phyloP scores from a whole-genome alignment of 2,797 vertebrate species.

The Gallinago solitaria region DNA sequence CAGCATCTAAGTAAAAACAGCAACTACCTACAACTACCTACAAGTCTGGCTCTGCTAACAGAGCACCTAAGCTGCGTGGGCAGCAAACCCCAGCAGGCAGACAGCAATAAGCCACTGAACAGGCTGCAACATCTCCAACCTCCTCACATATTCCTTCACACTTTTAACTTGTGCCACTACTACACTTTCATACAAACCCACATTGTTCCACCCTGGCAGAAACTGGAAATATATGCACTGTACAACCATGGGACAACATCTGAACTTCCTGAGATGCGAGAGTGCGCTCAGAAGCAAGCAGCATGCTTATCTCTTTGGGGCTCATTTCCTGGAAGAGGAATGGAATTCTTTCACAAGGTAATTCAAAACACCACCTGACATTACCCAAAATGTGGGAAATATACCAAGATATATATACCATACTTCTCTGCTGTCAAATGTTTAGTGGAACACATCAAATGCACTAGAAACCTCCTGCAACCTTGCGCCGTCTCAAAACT shows the following conservation, averaged over 20 bases:
- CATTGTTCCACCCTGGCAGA: neutral
- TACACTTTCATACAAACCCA: neutral
- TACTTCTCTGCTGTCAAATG: neutral
- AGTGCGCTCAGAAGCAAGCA: rapidly evolving
- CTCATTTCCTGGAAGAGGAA: neutral
- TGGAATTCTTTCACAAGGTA: neutral
- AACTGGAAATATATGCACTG: neutral
- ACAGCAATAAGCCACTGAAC: neutral
- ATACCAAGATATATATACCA: neutral
- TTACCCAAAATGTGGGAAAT: neutral
- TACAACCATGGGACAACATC: neutral
- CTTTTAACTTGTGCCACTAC: neutral
- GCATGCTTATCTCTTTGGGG: neutral
- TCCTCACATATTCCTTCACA: neutral
- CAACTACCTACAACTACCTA: neutral
- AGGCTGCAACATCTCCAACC: neutral
- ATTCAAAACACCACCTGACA: neutral
- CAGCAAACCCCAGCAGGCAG: neutral
- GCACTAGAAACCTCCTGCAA: neutral
- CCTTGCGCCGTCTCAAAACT: neutral
- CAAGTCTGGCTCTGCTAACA: neutral
- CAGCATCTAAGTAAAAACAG: neutral
- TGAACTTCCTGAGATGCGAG: neutral
- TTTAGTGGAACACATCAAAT: neutral
- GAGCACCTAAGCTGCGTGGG: neutral